Base-by-base conservation (phyloP, 2,797 vertebrate genomes). In the Oreortyx pictus region DNA sequence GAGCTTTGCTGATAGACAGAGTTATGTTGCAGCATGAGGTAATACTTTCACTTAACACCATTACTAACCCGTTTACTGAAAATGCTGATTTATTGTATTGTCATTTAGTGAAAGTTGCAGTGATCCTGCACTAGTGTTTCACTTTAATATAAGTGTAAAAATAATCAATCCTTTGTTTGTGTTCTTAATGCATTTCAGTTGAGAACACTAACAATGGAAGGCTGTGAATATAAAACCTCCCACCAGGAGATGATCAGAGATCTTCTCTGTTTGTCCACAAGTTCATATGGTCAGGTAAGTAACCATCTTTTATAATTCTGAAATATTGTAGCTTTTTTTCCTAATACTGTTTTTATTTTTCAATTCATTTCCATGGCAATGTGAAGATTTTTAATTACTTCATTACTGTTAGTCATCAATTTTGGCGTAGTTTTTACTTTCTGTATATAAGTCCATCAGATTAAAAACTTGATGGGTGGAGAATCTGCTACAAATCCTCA, bases 1-100 rank as follows among this genome's bases (percentile, higher is more conserved):
- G 99, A 97, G 99, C 99, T 64, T 96, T 99, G 47, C 97, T 99
- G 47, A 99, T 99, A 62, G 99, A 99, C 97, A 97, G 99, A 96
- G 99, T 99, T 74, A 99, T 99, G 99, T 98, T 99, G 86, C 99
- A 99, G 95, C 99, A 99, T 83, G 99, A 99, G 98, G 99, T 99
- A 98, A 96, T 83, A 35, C 68, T 89, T 96, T 24, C 83, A 13
- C 50, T 85, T 85, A 29, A 65, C 29, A 59, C 1, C 81, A 52
- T 80, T 56, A 13, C 25, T 67, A 27, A 47, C 56, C 23, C 2
- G 11, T 41, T 35, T 9, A 10, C 61, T 89, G 47, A 66, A 89
- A 68, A 76, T 83, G 33, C 70, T 82, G 35, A 29, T 86, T 70
- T 66, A 23, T 47, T 68, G 9, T 6, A 2, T 39, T 72, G 46